phyloP scores from a whole-genome alignment of 2,113 vertebrate species.

The Cololabis saira region DNA sequence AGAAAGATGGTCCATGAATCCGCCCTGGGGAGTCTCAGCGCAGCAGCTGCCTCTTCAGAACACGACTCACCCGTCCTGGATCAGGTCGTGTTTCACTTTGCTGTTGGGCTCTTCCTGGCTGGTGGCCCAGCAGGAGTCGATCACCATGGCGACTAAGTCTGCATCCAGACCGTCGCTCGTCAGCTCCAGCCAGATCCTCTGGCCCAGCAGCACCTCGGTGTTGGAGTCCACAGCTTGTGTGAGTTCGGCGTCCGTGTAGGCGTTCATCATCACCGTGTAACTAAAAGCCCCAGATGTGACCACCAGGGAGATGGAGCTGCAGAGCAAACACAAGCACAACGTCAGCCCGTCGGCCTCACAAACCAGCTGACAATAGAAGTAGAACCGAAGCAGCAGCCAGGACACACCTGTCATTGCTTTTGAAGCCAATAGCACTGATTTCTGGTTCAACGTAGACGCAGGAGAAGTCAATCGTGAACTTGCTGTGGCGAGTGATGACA shows the following conservation, averaged over 20 bases:
- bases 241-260: not conserved
- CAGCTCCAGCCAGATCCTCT: conserved; percentile 51
- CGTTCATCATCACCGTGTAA: conserved; percentile 40
- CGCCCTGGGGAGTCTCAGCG: too few species aligned
- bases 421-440: conserved; percentile 5
- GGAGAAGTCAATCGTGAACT: conserved; percentile 36
- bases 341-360: not conserved
- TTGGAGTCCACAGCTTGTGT: not conserved
- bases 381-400: fast-evolving
- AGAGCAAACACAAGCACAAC: not conserved
- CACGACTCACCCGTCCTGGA: conserved; percentile 23
- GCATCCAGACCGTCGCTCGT: conserved; percentile 19
- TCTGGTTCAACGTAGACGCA: conserved; percentile 26
- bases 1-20: too few species aligned
- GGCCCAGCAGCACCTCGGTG: conserved; percentile 6
- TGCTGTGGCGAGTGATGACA: not conserved
- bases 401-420: conserved; percentile 34
- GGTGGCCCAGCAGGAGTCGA: conserved; percentile 42
- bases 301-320: conserved; percentile 26
- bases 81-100: conserved; percentile 23
- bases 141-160: conserved; percentile 6
- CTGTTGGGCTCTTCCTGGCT: not conserved
- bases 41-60: too few species aligned
- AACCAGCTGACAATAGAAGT: not conserved
- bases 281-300: conserved; percentile 10